These are phyloP conservation scores for Tanypteryx hageni DNA, from an alignment of 2,888 invertebrate species.

Conservation along the genomic window DNA sequence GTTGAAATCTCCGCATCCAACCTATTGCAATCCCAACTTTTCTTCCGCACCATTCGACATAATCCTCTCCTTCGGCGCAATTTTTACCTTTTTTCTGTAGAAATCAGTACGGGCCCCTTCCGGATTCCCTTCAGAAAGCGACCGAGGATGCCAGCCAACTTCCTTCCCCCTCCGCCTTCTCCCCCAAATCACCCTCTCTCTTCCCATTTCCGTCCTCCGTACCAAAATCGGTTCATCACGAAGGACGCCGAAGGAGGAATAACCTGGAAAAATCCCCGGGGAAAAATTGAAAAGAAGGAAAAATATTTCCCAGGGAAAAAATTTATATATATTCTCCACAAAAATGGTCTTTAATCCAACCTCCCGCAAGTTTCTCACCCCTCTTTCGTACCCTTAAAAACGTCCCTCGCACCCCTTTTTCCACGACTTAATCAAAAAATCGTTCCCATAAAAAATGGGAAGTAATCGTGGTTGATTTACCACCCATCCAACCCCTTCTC, in stretches of 20 bases:
- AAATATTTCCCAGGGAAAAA: not conserved
- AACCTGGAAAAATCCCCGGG: not conserved
- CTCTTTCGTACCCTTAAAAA: not conserved
- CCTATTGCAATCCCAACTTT: not conserved
- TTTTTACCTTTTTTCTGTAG: not conserved
- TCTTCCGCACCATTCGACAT: not conserved
- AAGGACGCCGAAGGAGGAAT: not conserved
- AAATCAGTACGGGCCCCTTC: not conserved
- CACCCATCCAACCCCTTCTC: not conserved
- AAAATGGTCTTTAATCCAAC: not conserved
- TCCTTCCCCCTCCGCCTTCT: no score
- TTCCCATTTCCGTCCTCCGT: no score
- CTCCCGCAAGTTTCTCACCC: not conserved
- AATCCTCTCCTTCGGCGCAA: not conserved
- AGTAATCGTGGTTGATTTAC: not conserved
- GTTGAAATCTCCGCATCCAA: constrained; percentile 25
- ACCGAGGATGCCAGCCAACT: not conserved
- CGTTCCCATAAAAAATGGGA: not conserved
- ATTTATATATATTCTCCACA: not conserved
- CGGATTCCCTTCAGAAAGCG: not conserved
- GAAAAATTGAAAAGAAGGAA: not conserved
- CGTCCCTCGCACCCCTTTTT: not conserved
- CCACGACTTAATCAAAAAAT: not conserved
- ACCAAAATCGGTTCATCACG: not conserved
- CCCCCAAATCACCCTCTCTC: no score